Percentiles rank a stretch among this genome's conserved stretches.
Evolutionary conservation across 2,113 vertebrate species (phyloP).

Genomic region (Sakesphorus luctuosus): DNA sequence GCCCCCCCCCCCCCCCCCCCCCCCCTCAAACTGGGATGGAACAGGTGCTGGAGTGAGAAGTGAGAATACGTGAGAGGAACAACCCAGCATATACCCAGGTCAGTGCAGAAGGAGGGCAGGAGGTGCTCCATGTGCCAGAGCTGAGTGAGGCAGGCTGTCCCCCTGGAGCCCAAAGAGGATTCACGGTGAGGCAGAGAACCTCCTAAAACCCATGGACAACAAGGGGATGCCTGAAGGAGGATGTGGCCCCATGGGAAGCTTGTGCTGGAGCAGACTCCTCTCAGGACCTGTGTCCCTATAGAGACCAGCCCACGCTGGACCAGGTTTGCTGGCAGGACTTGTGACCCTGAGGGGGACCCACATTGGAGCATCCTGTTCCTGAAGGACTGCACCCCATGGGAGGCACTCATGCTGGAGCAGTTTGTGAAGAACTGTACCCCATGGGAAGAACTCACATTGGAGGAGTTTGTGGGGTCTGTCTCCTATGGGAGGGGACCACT

Average conservation of each 20-base stretch:
- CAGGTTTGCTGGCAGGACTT: not conserved
- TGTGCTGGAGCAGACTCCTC: not conserved
- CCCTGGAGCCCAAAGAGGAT: not conserved
- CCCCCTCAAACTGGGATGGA: not conserved
- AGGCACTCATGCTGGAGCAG: not conserved
- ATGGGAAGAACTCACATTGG: accelerated
- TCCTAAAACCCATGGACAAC: not conserved
- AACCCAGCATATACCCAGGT: not conserved
- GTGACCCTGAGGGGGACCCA: not conserved
- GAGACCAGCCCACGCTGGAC: not conserved
- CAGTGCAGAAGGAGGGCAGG: not conserved
- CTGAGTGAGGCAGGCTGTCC: not conserved
- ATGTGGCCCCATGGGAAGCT: not conserved
- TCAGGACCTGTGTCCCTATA: not conserved
- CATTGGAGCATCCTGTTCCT: not conserved
- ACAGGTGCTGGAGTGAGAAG: not conserved
- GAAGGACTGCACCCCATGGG: not conserved
- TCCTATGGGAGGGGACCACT: not conserved
- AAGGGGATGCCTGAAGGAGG: not conserved
- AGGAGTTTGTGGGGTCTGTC: not conserved
- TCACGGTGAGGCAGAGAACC: not conserved
- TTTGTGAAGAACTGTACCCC: not conserved
- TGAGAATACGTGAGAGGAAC: not conserved
- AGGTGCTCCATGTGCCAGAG: not conserved
- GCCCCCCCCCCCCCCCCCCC: too few species aligned